Base-by-base conservation (phyloP, 2,888 invertebrate genomes). In the Pedicia rivosa region DNA sequence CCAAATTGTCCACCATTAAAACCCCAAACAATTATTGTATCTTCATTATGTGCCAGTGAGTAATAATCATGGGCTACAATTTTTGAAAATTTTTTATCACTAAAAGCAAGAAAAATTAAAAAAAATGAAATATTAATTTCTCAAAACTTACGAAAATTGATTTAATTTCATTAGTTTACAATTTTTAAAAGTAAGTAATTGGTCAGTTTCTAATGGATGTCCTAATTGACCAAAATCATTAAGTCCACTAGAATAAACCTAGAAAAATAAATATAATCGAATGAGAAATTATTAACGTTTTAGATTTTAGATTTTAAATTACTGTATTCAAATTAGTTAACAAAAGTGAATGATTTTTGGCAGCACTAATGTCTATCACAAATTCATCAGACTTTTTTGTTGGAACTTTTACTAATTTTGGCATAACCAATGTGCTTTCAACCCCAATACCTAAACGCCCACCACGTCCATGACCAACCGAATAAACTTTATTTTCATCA, bases 1-100 rank as follows among this genome's bases (percentile, higher is more conserved):
- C 84, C 86, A 48, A 88, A 60, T 51, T 90, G 88, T 1, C 90
- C 90, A 36, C 73, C 68, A 62, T 90, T 84, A 3, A 72, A 63
- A 2, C 90, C 90, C 77, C 82, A 88, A 0, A 81, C 77, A 55
- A 73, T 84, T 1, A 86, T 57, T 2, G 65, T 66, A 19, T 65
- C 56, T 1, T 56, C 40, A 54, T 72, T 69, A 71, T 78, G 69
- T 10, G 70, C 72, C 2, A 80, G 72, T 0, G 79, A 77, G 57
- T 88, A 84, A 42, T 68, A 74, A 8, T 76, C 65, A 2, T 74
- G 75, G 5, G 81, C 77, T 47, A 72, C 67, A 2, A 87, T 65
- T 1, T 77, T 68, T 5, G 64, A 53, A 32, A 62, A 50, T 1
- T 61, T 49, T 0, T 57, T 55, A 0, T 59, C 63, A 19, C 65